phyloP scores from a whole-genome alignment of 92 coral and sea anemone genomes.

The Porites rus region DNA sequence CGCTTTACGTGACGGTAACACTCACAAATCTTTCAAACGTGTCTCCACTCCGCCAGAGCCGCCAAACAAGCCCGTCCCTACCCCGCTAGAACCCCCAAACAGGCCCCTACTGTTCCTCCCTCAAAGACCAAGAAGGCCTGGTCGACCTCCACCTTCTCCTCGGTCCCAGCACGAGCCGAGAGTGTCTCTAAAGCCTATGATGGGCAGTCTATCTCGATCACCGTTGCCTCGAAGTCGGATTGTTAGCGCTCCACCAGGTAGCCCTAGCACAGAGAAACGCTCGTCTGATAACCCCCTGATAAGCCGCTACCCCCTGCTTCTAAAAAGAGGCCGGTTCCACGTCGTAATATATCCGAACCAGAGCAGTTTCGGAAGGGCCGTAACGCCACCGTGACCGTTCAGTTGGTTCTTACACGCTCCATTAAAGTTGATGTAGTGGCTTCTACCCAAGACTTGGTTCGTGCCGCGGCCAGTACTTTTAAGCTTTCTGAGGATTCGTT shows the following conservation, averaged over 20 bases:
- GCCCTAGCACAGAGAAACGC: not conserved
- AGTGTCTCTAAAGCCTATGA: not conserved
- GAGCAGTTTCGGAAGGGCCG: not conserved
- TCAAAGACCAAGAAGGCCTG: slow-evolving; percentile 40
- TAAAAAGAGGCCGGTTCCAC: slow-evolving; percentile 44
- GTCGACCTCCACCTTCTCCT: slow-evolving; percentile 33
- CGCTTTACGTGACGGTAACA: too few relatives aligned
- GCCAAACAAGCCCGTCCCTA: too few relatives aligned
- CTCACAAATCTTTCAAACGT: not conserved
- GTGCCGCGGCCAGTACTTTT: slow-evolving; percentile 79
- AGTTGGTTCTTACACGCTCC: slow-evolving; percentile 77
- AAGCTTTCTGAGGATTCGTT: slow-evolving; percentile 66
- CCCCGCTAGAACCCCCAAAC: slow-evolving; percentile 39
- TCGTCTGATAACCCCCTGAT: slow-evolving; percentile 68
- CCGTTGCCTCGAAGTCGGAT: slow-evolving; percentile 18
- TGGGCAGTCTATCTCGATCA: not conserved
- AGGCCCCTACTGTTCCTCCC: slow-evolving; percentile 65
- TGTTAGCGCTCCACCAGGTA: slow-evolving; percentile 9
- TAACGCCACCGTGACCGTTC: slow-evolving; percentile 67
- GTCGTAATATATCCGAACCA: not conserved
- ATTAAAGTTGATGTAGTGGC: slow-evolving; percentile 69
- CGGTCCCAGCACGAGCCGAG: slow-evolving; percentile 19
- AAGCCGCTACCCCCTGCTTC: slow-evolving; percentile 87
- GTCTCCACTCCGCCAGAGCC: slow-evolving; percentile 1
- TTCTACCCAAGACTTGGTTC: slow-evolving; percentile 61